phyloP scores from a whole-genome alignment of 2,888 invertebrate genomes.

The Aphelenchoides bicaudatus region DNA sequence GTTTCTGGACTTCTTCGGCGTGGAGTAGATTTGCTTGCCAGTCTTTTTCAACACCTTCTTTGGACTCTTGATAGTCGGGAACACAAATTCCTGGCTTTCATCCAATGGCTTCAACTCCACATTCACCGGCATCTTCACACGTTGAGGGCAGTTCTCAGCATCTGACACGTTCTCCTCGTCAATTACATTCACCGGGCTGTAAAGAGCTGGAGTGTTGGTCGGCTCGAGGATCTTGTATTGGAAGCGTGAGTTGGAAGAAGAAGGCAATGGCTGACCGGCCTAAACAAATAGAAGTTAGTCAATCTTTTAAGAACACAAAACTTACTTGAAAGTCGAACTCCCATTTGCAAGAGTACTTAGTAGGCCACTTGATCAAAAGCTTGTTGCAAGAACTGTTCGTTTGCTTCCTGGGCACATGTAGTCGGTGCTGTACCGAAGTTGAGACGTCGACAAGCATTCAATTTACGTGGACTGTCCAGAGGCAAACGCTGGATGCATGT shows the following conservation, averaged over 20 bases:
- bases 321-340: constrained; percentile 26
- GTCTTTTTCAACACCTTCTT: too few species aligned
- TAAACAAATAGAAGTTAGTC: too few species aligned
- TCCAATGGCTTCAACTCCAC: background rate
- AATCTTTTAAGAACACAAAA: too few species aligned
- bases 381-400: constrained; percentile 7
- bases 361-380: background rate
- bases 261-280: constrained; percentile 15
- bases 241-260: constrained; percentile 14
- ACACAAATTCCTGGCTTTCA: too few species aligned
- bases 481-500: background rate
- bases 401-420: background rate
- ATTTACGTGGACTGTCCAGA: background rate
- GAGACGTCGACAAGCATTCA: background rate
- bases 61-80: too few species aligned
- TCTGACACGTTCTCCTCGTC: constrained; percentile 14
- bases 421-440: constrained; percentile 1
- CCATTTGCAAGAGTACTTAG: constrained; percentile 14
- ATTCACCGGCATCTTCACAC: background rate
- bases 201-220: constrained; percentile 10
- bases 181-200: background rate
- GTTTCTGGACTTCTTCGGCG: too few species aligned
- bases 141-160: constrained; percentile 14
- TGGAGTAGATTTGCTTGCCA: too few species aligned
- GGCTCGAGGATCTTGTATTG: background rate